Base-by-base conservation (phyloP, 35 echinoderm and acorn worm species). In the Apostichopus californicus region DNA sequence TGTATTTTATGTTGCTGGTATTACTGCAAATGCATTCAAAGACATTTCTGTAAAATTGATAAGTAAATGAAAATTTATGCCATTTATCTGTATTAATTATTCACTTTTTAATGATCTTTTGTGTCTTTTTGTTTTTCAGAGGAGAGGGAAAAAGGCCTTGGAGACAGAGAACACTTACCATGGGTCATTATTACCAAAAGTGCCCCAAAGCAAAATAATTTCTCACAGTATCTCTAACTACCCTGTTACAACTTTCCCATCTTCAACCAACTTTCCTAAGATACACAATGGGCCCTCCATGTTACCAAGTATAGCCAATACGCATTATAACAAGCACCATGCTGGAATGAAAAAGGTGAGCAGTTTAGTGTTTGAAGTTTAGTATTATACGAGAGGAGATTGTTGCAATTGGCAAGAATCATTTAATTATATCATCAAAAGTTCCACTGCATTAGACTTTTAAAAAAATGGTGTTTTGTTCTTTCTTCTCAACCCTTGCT, bases 281-380 rank as follows among this genome's bases (percentile, higher is more conserved):
- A 92, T 98, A 21, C 97, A 96, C 81, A 97, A 88, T 64, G 90
- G 84, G 61, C 96, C 90, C 10, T 91, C 84, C 91, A 98, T 98
- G 95, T 81, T 98, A 78, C 97, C 97, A 28, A 98, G 97, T 94
- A 93, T 98, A 87, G 94, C 97, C 58, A 98, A 96, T 79, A 90
- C 97, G 24, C 97, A 98, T 54, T 98, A 98, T 86, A 95, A 96
- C 55, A 94, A 95, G 18, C 96, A 98, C 79, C 96, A 98, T 92
- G 87, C 73, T 18, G 90, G 91, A 54, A 21, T 92, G 11, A 96
- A 92, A 78, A 98, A 98, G 95, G 97, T 98, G 91, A 59, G 90
- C 91, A 12, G 8, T 68, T 34, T 1, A 34, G 28, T 34, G 28
- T 34, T 34, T 34, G 28, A 34, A 34, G 28, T 34, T 34, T 34